Evolutionary conservation across 2,888 invertebrate genomes (phyloP), one percentile per base, ranked within the genome.

Genomic region (Tricholauxania praeusta): DNA sequence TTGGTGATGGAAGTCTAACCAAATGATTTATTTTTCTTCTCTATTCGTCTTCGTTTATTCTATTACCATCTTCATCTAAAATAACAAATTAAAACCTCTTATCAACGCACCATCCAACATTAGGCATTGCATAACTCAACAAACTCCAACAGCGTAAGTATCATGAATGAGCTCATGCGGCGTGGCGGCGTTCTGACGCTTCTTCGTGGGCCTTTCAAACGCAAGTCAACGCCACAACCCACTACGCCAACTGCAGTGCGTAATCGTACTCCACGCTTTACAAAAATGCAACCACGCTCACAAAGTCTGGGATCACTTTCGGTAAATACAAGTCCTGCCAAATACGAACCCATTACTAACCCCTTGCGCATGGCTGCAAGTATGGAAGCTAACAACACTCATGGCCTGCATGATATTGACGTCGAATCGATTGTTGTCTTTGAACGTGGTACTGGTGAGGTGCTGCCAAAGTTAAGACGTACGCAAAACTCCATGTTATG

Each of bases 101-200:
- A 53, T 12, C 39, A 63, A 71, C 70, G n/a, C 52, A 72, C 66
- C 6, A 15, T 14, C 28, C 39, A 52, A 48, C n/a, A 14, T 5
- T 70, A 79, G 80, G 78, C 76, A 57, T 66, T 19, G 39, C 80
- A 74, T 69, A 70, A 75, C 72, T 84, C 84, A 63, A 84, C 82
- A 22, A 82, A 80, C 71, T 82, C 81, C 49, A 72, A 74, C 76
- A 84, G 84, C 74, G 81, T 84, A 82, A 81, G 86, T 80, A 84
- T 86, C 73, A 79, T 86, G 79, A 84, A 82, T 73, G 86, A 86
- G 74, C 76, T 86, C 49, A 82, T 83, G 77, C 86, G 86, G 14
- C 86, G 88, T 53, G 87, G 86, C 47, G 88, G 86, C 69, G 86
- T 88, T 3, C 78, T 88, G 3, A 87, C 88, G 12, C 79, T 87